Conservation (phyloP, 2,797 vertebrate genomes). For the Protosalanx chinensis region DNA sequence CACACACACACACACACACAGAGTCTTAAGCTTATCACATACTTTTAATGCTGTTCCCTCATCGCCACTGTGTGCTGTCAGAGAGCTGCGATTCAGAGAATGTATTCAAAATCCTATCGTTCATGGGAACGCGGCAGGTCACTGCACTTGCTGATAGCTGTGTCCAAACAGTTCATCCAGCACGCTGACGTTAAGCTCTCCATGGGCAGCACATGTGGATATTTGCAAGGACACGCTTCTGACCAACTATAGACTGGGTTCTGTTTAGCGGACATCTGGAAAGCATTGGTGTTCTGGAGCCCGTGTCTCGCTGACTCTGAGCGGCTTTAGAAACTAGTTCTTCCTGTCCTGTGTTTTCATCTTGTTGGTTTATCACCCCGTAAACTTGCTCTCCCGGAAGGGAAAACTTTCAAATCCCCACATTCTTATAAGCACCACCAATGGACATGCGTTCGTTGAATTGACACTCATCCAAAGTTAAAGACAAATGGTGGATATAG, state of each 20-base stretch:
- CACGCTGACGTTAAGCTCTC: neutral
- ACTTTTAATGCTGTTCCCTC: neutral
- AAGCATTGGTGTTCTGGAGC: constrained; percentile 32
- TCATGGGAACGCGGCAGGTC: neutral
- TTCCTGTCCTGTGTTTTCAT: neutral
- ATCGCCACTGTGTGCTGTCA: neutral
- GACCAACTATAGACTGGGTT: constrained; percentile 13
- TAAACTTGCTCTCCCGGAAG: neutral
- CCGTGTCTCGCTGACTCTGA: neutral
- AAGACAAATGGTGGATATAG: no score
- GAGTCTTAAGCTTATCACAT: no score
- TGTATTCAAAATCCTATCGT: neutral
- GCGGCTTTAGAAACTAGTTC: neutral
- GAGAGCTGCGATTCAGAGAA: neutral
- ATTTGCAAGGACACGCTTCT: constrained; percentile 1
- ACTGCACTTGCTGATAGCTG: neutral
- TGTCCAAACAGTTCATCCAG: neutral
- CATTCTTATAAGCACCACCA: neutral
- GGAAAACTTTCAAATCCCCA: neutral
- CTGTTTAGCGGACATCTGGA: constrained; percentile 45
- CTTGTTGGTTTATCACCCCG: neutral
- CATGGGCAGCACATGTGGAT: neutral
- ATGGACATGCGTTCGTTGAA: no score
- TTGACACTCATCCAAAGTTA: no score
- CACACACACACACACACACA: no score